Evolutionary conservation across 2,888 invertebrate species (phyloP), one percentile per base, ranked within the genome.

Genomic region (Nebria brevicollis): DNA sequence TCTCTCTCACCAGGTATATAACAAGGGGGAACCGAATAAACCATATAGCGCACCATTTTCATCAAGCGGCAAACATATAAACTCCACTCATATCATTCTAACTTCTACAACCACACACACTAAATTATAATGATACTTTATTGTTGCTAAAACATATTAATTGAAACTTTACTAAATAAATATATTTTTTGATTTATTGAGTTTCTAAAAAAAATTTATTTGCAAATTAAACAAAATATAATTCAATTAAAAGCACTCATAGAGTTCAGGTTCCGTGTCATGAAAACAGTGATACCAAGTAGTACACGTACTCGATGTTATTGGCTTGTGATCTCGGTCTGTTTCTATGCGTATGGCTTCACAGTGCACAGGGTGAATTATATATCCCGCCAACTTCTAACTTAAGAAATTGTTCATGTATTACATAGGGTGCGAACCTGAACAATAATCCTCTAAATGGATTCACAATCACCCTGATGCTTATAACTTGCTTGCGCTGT

Each of bases 381-480:
- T 72, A 77, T 70, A 72, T 77, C 77, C 72, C 77, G 77, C 77
- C 54, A 54, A 64, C 20, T 70, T n/a, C 26, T 42, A 54, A 25
- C 77, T n/a, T 77, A 65, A 72, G 78, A 54, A 8, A 2, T 54
- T 54, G 54, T 54, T 54, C 54, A 54, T 54, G 7, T 13, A 54
- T 7, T 11, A 54, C 54, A 13, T 54, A 54, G 54, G 54, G 54
- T 54, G 54, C 54, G 54, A 54, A 54, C 54, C 8, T 54, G 54
- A 25, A 78, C 78, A 78, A 78, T 78, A 73, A 78, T 70, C 15
- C 72, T 41, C 54, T 54, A 72, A 78, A 77, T 54, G 43, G 65
- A 15, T 66, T 77, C 26, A 42, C 64, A 78, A 78, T 78, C 72
- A 78, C 73, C 42, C 75, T 54, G 13, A 54, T 20, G 54, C 25